These are phyloP conservation scores for Cliona cf. orientalis DNA, from an alignment of 37 sponge, comb jelly and placozoan species.

Conservation along the genomic window DNA sequence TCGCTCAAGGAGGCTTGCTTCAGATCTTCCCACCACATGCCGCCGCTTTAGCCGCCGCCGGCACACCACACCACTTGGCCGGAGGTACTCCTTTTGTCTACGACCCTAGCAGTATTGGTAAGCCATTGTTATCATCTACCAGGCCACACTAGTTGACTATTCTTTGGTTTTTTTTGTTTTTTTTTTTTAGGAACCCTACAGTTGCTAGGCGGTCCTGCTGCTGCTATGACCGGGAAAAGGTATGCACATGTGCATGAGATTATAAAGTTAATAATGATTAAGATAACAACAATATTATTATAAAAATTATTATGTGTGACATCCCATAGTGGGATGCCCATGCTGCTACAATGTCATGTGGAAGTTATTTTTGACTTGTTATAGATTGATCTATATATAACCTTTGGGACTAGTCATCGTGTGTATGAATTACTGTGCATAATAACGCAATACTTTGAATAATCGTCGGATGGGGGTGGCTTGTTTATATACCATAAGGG, in stretches of 20 bases:
- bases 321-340: background rate
- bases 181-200: background rate
- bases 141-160: background rate
- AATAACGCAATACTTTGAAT: too few species aligned
- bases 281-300: too few species aligned
- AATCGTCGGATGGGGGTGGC: too few species aligned
- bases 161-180: background rate
- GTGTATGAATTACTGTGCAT: too few species aligned
- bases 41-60: constrained; percentile 26
- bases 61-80: constrained; percentile 14
- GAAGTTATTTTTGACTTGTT: background rate
- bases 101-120: constrained; percentile 17
- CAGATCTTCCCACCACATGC: constrained; percentile 30
- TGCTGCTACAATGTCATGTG: background rate
- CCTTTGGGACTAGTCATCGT: too few species aligned
- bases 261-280: too few species aligned
- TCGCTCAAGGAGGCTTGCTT: constrained; percentile 13
- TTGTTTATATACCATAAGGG: too few species aligned
- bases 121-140: background rate
- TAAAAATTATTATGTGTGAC: background rate
- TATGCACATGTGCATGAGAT: too few species aligned
- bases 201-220: too few species aligned
- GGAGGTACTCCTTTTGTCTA: background rate
- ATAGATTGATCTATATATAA: too few species aligned
- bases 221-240: too few species aligned